Evolutionary conservation across 2,888 invertebrate species (phyloP).

Genomic region (Chrysomela aeneicollis): DNA sequence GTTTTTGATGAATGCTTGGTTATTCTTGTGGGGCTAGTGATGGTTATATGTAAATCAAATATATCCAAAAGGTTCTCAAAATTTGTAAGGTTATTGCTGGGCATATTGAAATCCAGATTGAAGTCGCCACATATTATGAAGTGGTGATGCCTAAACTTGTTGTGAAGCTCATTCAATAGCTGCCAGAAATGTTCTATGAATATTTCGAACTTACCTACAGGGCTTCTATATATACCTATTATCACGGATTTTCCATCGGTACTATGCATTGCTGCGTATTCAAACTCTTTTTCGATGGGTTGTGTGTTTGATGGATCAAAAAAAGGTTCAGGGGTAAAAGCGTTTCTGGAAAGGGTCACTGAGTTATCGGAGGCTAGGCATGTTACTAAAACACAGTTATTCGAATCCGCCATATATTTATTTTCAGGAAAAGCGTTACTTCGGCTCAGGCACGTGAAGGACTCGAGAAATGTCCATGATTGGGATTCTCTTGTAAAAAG

Average conservation of each 20-base stretch:
- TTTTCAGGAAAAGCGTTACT: not conserved
- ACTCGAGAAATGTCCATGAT: not conserved
- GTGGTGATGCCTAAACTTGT: too few relatives aligned
- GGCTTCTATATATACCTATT: too few relatives aligned
- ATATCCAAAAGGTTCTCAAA: not conserved
- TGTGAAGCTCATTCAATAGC: too few relatives aligned
- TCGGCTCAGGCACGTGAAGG: not conserved
- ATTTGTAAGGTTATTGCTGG: not conserved
- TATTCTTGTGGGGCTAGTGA: not conserved
- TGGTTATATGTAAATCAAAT: not conserved
- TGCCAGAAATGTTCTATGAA: too few relatives aligned
- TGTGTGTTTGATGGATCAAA: too few relatives aligned
- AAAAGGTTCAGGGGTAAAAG: too few relatives aligned
- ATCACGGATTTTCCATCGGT: too few relatives aligned
- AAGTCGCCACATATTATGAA: too few relatives aligned
- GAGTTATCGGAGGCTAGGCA: conserved; percentile 4
- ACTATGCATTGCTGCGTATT: too few relatives aligned
- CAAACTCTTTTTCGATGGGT: too few relatives aligned
- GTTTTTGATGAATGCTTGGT: not conserved
- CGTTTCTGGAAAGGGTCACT: conserved; percentile 8
- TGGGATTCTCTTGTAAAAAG: too few relatives aligned
- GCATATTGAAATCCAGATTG: not conserved
- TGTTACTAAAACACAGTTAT: not conserved
- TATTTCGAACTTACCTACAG: too few relatives aligned
- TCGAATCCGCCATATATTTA: not conserved